Percentiles rank a stretch among this genome's conserved stretches.
Evolutionary conservation across 2,888 invertebrate genomes (phyloP).

Genomic region (Ochropleura plecta): DNA sequence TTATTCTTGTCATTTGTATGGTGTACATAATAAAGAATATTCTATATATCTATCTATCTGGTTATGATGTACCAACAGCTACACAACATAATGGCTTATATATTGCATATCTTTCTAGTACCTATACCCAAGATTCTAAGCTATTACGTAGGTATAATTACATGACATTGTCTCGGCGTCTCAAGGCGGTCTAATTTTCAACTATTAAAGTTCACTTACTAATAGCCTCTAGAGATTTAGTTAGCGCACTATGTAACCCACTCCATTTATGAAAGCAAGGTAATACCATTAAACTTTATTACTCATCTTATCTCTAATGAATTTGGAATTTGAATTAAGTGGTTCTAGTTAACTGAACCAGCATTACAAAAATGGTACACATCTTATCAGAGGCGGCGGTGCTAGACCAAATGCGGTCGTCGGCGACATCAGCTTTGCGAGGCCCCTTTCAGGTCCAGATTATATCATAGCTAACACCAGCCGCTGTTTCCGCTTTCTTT

Average conservation of each 20-base stretch:
- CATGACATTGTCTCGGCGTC: neutral
- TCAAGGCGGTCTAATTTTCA: constrained; percentile 5
- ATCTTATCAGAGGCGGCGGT: too few species aligned
- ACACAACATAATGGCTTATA: too few species aligned
- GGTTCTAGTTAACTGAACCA: neutral
- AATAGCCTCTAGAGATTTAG: neutral
- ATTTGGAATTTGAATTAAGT: neutral
- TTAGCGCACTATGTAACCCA: neutral
- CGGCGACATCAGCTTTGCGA: too few species aligned
- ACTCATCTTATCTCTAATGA: neutral
- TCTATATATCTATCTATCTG: too few species aligned
- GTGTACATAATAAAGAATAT: too few species aligned
- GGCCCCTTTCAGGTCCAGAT: too few species aligned
- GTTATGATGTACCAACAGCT: too few species aligned
- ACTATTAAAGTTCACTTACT: neutral
- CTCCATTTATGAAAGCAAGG: neutral
- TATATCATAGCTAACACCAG: too few species aligned
- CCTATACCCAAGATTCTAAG: neutral
- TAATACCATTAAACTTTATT: neutral
- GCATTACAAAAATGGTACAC: neutral
- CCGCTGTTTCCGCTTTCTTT: too few species aligned
- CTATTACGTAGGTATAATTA: neutral
- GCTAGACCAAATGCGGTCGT: too few species aligned
- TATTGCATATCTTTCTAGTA: too few species aligned
- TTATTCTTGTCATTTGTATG: too few species aligned